Evolutionary conservation across 2,113 vertebrate species (phyloP), one percentile per base, ranked within the genome.

Genomic region (Mirounga angustirostris): DNA sequence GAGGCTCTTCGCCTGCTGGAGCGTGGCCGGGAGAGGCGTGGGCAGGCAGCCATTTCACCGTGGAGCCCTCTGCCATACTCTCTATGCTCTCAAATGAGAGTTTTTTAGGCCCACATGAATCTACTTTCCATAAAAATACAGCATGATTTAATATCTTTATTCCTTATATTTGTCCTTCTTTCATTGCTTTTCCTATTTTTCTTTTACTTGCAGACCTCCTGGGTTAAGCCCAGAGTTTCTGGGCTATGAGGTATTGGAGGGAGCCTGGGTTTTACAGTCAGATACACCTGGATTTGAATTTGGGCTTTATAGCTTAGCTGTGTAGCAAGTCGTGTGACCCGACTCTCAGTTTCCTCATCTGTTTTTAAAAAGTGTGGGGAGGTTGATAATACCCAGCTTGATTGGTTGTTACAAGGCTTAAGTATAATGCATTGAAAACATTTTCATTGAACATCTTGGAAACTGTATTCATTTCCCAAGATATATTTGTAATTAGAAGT

Each of bases 201-300:
- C 33, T 63, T 46, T 69, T n/a, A 22, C 50, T 69, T 71, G 43
- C 28, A 80, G 36, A 71, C 33, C 56, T 80, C 5, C 50, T 61
- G 83, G 5, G 43, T 36, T 43, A 4, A 21, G 14, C 28, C 30
- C 50, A 40, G 19, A 76, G 11, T 85, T 71, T 58, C 67, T 36
- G 4, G 52, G 18, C 54, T 71, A 12, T 19, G 30, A 36, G 28
- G 13, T 40, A 19, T 56, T 46, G 33, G 26, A 59, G 76, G n/a
- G n/a, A 88, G 26, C 30, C 76, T 84, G 58, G 52, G 26, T 50
- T 97, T 93, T 71, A 83, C 50, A 87, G 69, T 81, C 71, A 78
- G 78, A 46, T 13, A 14, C 11, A 36, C 24, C 2, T 88, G 71
- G 18, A 52, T 69, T 63, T 95, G 52, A 40, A 84, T 50, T 71